phyloP scores from a whole-genome alignment of 2,888 invertebrate genomes.

The Azorinus chamasolen region DNA sequence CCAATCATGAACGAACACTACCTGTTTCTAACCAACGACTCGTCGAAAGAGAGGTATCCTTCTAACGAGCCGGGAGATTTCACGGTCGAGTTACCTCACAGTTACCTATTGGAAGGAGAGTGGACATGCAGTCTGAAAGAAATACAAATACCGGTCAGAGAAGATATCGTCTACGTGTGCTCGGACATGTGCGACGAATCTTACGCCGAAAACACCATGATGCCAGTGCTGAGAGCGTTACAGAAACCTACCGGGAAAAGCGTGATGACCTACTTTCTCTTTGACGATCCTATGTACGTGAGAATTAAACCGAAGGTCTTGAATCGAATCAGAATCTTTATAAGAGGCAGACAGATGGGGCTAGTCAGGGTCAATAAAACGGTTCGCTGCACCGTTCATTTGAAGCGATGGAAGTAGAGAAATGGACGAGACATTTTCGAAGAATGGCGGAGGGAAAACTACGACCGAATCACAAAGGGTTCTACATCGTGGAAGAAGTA shows the following conservation, averaged over 20 bases:
- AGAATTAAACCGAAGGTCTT: too few species aligned
- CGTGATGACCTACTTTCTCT: not conserved
- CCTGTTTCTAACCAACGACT: slow-evolving; percentile 1
- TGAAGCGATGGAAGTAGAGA: too few species aligned
- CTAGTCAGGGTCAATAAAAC: too few species aligned
- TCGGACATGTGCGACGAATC: slow-evolving; percentile 7
- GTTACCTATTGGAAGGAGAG: not conserved
- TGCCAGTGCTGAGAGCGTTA: not conserved
- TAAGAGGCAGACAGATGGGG: too few species aligned
- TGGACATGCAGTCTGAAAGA: not conserved
- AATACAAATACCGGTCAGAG: not conserved
- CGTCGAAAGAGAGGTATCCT: not conserved
- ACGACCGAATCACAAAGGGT: too few species aligned
- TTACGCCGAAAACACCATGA: slow-evolving; percentile 3
- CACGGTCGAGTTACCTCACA: not conserved
- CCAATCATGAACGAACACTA: not conserved
- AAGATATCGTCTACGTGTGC: too few species aligned
- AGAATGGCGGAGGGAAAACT: too few species aligned
- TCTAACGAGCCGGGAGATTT: not conserved
- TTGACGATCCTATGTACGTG: not conserved
- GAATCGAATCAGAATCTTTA: too few species aligned
- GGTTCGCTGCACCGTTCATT: too few species aligned
- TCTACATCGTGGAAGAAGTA: too few species aligned
- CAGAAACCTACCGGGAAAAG: not conserved
- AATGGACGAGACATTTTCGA: too few species aligned